These are phyloP conservation scores for Ditula angustiorana DNA, from an alignment of 2,888 invertebrate species.

Conservation along the genomic window DNA sequence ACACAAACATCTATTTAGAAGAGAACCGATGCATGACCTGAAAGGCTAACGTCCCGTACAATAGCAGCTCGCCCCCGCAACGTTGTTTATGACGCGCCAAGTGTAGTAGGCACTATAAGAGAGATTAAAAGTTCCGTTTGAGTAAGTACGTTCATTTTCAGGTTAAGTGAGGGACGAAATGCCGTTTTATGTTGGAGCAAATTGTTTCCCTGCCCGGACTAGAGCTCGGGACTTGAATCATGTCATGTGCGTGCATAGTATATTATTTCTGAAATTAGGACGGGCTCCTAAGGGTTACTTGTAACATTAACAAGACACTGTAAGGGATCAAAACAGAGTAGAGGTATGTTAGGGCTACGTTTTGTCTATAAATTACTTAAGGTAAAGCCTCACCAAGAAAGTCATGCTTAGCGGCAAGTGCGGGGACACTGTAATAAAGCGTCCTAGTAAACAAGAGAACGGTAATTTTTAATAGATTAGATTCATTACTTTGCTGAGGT, in stretches of 20 bases:
- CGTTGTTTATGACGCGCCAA: conserved; percentile 25
- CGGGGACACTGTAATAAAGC: no score
- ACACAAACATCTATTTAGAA: neutral
- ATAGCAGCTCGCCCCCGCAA: conserved; percentile 8
- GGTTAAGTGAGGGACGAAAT: conserved; percentile 35
- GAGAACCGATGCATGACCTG: conserved; percentile 11
- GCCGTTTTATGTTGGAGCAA: conserved; percentile 25
- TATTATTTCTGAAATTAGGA: conserved; percentile 3
- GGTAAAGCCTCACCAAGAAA: no score
- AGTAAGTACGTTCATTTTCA: conserved; percentile 26
- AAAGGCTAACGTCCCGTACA: conserved; percentile 19
- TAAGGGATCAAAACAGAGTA: neutral
- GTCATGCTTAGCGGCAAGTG: no score
- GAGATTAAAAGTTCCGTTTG: conserved; percentile 33
- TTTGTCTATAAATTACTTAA: neutral
- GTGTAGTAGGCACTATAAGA: conserved; percentile 22
- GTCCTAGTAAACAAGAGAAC: no score
- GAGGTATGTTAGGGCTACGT: neutral
- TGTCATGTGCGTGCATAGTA: conserved; percentile 5
- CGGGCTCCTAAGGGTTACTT: neutral
- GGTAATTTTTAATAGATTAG: no score
- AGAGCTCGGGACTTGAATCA: neutral
- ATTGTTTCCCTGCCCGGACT: conserved; percentile 18
- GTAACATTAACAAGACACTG: conserved; percentile 18
- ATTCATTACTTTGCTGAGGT: no score